These are phyloP conservation scores for Schizothorax lantsangensis DNA, from an alignment of 2,797 vertebrate species.

Conservation along the genomic window DNA sequence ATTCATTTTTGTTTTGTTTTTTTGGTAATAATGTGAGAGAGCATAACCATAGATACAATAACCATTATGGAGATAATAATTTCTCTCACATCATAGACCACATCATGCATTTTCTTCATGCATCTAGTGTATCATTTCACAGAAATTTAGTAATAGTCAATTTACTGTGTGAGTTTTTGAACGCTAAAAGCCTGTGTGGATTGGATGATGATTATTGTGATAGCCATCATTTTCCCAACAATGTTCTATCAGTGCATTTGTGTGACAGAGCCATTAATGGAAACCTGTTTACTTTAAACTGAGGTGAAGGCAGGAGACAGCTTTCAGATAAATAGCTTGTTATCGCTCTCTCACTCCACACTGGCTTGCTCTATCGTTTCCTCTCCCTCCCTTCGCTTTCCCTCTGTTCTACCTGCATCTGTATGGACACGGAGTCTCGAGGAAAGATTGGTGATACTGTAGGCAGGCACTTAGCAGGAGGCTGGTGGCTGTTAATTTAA, in stretches of 20 bases:
- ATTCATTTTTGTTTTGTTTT: background rate
- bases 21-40: conserved; percentile 9
- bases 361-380: conserved; percentile 5
- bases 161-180: conserved; percentile 56
- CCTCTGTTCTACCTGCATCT: conserved; percentile 11
- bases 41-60: conserved; percentile 24
- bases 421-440: conserved; percentile 35
- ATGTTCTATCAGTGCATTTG: conserved; percentile 51
- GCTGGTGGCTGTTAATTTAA: conserved; percentile 53
- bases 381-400: background rate
- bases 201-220: conserved; percentile 65
- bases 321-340: conserved; percentile 64
- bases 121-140: conserved; percentile 52
- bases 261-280: conserved; percentile 65
- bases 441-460: conserved; percentile 29
- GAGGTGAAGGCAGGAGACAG: conserved; percentile 55
- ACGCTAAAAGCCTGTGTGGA: conserved; percentile 57
- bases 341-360: conserved; percentile 54
- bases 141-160: conserved; percentile 58
- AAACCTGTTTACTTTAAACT: conserved; percentile 61
- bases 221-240: conserved; percentile 66
- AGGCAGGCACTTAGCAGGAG: conserved; percentile 40
- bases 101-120: conserved; percentile 37
- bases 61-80: conserved; percentile 27
- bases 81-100: conserved; percentile 26